Percentiles rank a stretch among this genome's conserved stretches.
These are phyloP conservation scores for Oreochromis tanganicae DNA, from an alignment of 2,113 vertebrate genomes.

Conservation along the genomic window DNA sequence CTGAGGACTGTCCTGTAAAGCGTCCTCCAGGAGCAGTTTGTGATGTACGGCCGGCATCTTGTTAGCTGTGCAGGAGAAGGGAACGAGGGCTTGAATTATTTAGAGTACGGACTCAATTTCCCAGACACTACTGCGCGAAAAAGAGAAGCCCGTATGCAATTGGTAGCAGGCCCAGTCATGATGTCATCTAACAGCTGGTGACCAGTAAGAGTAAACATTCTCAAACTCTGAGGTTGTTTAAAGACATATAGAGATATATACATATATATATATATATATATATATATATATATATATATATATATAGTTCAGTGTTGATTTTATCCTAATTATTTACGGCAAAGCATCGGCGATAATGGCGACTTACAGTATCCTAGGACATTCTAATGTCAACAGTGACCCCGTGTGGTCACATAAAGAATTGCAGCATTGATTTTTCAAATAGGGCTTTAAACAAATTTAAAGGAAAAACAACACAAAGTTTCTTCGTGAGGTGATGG, in stretches of 20 bases:
- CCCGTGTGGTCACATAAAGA: not conserved
- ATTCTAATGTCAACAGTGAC: slow-evolving; percentile 35
- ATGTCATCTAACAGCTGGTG: not conserved
- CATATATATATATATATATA: not conserved
- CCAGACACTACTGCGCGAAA: slow-evolving; percentile 47
- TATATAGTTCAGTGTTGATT: not conserved
- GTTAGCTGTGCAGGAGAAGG: slow-evolving; percentile 48
- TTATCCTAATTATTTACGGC: not conserved
- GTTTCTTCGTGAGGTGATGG: not conserved
- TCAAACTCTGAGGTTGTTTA: not conserved
- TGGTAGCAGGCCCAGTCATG: slow-evolving; percentile 14
- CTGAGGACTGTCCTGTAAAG: slow-evolving; percentile 95
- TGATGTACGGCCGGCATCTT: slow-evolving; percentile 95
- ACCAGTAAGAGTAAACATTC: not conserved
- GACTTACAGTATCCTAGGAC: not conserved
- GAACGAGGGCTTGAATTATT: slow-evolving; percentile 56
- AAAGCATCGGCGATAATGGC: not conserved
- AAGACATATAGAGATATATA: not conserved
- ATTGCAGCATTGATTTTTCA: not conserved
- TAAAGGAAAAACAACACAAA: not conserved
- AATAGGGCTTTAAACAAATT: not conserved
- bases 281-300: accelerated
- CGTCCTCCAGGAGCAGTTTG: slow-evolving; percentile 91
- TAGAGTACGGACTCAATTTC: slow-evolving; percentile 59
- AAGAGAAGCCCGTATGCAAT: not conserved